phyloP scores from a whole-genome alignment of 2,888 invertebrate species.

The Acronicta psi region DNA sequence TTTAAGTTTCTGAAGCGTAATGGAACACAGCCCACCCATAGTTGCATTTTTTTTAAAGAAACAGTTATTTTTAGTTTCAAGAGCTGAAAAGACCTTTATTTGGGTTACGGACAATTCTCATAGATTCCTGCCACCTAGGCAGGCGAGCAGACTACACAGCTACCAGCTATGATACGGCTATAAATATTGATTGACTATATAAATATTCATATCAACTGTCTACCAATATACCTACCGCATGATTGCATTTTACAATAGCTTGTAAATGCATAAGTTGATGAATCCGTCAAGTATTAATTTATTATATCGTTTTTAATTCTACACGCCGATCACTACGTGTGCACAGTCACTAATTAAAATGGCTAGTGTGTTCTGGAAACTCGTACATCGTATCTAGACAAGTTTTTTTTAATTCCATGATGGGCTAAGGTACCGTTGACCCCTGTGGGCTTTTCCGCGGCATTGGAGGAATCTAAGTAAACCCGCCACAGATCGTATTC shows the following conservation, averaged over 20 bases:
- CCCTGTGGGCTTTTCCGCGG: slow-evolving; percentile 38
- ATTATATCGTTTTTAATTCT: slow-evolving; percentile 66
- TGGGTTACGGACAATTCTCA: too few species aligned
- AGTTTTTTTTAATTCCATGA: slow-evolving; percentile 47
- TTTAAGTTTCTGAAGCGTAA: too few species aligned
- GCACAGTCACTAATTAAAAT: slow-evolving; percentile 55
- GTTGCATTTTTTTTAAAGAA: too few species aligned
- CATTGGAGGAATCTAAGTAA: slow-evolving; percentile 44
- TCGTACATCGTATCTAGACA: slow-evolving; percentile 43
- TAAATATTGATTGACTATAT: slow-evolving; percentile 43
- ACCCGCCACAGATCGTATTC: slow-evolving; percentile 20
- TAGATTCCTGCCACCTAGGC: too few species aligned
- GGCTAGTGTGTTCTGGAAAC: slow-evolving; percentile 47
- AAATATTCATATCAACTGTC: slow-evolving; percentile 34
- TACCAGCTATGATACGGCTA: slow-evolving; percentile 8
- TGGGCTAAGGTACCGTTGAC: slow-evolving; percentile 46
- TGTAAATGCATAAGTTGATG: slow-evolving; percentile 66
- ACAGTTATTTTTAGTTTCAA: too few species aligned
- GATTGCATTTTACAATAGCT: slow-evolving; percentile 57
- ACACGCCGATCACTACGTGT: slow-evolving; percentile 40
- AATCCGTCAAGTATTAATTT: slow-evolving; percentile 70
- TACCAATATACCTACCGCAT: slow-evolving; percentile 31
- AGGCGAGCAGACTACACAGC: too few species aligned
- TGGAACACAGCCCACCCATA: too few species aligned
- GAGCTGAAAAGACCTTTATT: too few species aligned